Evolutionary conservation across 2,113 vertebrate species (phyloP).

Genomic region (Ailuropoda melanoleuca): DNA sequence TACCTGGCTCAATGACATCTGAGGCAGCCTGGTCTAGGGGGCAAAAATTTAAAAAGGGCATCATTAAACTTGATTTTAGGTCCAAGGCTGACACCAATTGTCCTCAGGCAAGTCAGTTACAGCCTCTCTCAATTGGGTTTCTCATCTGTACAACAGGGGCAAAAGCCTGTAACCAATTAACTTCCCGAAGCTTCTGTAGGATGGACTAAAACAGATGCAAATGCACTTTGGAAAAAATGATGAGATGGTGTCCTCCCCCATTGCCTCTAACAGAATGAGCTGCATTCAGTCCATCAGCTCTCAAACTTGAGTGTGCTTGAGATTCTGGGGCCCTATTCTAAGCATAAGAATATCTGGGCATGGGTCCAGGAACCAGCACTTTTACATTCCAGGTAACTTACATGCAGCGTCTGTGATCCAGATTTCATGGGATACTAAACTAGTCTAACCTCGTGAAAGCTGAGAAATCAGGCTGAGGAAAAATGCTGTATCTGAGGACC

Average conservation of each 20-base stretch:
- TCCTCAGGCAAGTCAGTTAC: background rate
- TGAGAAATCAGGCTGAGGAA: background rate
- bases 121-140: background rate
- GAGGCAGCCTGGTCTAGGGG: background rate
- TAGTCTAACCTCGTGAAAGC: background rate
- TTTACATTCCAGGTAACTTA: background rate
- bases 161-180: background rate
- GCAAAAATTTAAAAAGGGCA: background rate
- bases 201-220: constrained; percentile 27
- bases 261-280: background rate
- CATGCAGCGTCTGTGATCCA: background rate
- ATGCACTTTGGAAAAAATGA: background rate
- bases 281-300: background rate
- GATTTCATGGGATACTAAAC: background rate
- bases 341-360: background rate
- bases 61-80: background rate
- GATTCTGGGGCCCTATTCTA: background rate
- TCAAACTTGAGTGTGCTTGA: background rate
- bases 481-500: background rate
- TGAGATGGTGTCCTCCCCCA: background rate
- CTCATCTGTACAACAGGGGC: background rate
- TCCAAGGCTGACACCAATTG: background rate
- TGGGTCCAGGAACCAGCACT: background rate
- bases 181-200: background rate
- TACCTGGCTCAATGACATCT: background rate